Evolutionary conservation across 2,888 invertebrate species (phyloP).

Genomic region (Toxonevra muliebris): DNA sequence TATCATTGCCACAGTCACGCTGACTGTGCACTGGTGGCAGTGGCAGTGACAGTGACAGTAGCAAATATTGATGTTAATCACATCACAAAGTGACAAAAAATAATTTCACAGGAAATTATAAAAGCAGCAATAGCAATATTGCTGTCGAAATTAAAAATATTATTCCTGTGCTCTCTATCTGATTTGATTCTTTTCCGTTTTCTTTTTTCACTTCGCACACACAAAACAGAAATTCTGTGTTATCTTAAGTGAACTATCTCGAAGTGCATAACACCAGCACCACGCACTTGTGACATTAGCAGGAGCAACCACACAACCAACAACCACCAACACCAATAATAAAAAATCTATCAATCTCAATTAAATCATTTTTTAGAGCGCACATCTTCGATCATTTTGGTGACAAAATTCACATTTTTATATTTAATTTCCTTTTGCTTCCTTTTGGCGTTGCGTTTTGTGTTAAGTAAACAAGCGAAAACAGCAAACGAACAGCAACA

Average conservation of each 20-base stretch:
- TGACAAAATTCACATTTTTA: no score
- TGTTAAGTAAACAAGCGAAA: no score
- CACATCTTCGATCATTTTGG: constrained; percentile 37
- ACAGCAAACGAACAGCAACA: no score
- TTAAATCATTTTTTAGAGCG: constrained; percentile 30
- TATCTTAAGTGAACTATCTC: no score
- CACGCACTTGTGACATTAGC: not conserved
- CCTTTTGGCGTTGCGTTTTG: no score
- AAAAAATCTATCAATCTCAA: constrained; percentile 34
- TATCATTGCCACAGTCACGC: not conserved
- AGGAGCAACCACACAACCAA: not conserved
- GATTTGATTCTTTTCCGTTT: no score
- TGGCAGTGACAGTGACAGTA: not conserved
- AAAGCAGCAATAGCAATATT: not conserved
- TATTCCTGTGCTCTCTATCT: no score
- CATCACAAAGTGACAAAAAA: constrained; percentile 14
- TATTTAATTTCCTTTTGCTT: no score
- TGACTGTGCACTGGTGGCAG: constrained; percentile 6
- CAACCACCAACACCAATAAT: constrained; percentile 3
- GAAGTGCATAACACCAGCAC: no score
- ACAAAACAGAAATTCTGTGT: no score
- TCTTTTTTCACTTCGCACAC: no score
- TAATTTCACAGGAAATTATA: constrained; percentile 28
- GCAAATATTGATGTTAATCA: not conserved
- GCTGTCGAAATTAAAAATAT: no score